Conservation (phyloP, 2,888 invertebrate genomes). For the Bembecia ichneumoniformis region DNA sequence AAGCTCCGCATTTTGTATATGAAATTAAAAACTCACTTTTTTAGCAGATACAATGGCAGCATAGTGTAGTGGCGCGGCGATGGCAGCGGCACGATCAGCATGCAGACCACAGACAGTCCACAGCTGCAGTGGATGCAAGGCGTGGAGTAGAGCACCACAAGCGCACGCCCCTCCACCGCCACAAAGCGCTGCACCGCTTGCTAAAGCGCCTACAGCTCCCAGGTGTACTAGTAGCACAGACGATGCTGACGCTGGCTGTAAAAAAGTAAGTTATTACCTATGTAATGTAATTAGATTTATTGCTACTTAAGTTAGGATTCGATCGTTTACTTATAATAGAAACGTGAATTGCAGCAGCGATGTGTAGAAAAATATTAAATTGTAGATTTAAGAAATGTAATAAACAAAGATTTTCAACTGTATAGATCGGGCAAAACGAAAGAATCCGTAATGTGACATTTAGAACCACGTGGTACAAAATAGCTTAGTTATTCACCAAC, state of each 20-base stretch:
- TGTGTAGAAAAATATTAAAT: no score
- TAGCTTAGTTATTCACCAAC: no score
- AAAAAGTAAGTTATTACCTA: conserved; percentile 7
- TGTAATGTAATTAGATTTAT: not conserved
- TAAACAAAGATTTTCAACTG: no score
- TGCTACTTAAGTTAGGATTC: not conserved
- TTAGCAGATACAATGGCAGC: conserved; percentile 81
- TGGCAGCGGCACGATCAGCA: conserved; percentile 84
- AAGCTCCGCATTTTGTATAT: no score
- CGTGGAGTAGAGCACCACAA: conserved; percentile 78
- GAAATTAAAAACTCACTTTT: conserved; percentile 55
- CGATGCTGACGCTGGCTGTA: conserved; percentile 77
- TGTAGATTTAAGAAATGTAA: no score
- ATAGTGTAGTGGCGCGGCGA: conserved; percentile 85
- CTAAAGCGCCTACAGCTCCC: conserved; percentile 78
- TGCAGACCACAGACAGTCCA: conserved; percentile 88
- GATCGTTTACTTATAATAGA: not conserved
- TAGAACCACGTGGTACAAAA: no score
- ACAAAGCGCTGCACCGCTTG: conserved; percentile 79
- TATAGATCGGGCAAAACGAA: no score
- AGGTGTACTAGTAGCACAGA: conserved; percentile 81
- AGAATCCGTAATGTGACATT: no score
- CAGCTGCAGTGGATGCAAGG: conserved; percentile 80
- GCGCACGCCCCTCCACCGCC: conserved; percentile 76
- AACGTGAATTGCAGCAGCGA: not conserved